Percentiles rank a stretch among this genome's conserved stretches.
Evolutionary conservation across 2,113 vertebrate species (phyloP).

Genomic region (Promerops cafer): DNA sequence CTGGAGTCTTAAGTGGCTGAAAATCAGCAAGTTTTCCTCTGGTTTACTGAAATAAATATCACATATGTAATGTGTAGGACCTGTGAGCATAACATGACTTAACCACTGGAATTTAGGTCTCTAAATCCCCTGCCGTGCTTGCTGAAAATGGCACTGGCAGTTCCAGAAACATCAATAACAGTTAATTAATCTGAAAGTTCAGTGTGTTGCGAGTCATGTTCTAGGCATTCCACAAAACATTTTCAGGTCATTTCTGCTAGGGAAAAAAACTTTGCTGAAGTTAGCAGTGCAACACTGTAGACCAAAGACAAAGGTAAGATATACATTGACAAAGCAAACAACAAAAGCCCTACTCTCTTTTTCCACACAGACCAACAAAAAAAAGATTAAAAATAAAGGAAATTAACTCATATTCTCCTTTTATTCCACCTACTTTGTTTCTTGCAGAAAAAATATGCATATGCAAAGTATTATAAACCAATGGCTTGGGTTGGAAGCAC

Average conservation of each 20-base stretch:
- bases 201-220: neutral
- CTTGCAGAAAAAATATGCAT: neutral
- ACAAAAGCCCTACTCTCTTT: neutral
- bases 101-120: neutral
- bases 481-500: neutral
- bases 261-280: neutral
- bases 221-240: neutral
- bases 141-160: neutral
- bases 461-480: neutral
- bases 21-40: neutral
- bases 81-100: neutral
- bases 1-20: neutral
- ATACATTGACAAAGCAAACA: neutral
- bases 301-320: neutral
- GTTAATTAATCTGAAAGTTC: neutral
- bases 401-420: neutral
- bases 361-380: neutral
- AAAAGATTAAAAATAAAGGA: neutral
- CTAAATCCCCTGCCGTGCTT: neutral
- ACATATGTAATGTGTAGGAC: neutral
- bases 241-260: neutral
- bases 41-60: neutral
- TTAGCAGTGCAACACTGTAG: neutral
- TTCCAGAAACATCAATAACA: neutral
- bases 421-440: neutral